Base-by-base conservation (phyloP, 1,140 invertebrate genomes). In the Drosophila lini region DNA sequence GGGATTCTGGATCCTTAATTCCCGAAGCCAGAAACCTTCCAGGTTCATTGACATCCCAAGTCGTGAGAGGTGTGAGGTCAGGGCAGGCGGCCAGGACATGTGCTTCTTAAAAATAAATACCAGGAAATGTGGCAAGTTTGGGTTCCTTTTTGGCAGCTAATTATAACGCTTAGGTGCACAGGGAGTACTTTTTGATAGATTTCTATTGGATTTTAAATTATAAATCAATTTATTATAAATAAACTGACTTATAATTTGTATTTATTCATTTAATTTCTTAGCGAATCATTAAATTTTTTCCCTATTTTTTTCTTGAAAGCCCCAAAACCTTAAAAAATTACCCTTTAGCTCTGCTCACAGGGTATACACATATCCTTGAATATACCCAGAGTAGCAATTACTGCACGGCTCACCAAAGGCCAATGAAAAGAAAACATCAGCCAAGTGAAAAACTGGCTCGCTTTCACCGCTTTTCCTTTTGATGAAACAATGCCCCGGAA, bases 361-460 rank as follows among this genome's bases (percentile, higher is more conserved):
- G 22, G 22, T 22, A 22, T 22, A 28, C 13, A 28, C 13, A 36
- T 15, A 40, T 70, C 62, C 62, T 67, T 45, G 16, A 25, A 48
- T 48, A 41, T 28, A 41, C 16, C 15, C 56, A 31, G 28, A 31
- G 65, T 71, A 22, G 44, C 65, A 70, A 58, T 71, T 58, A 70
- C 71, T 48, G 19, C 53, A 59, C 44, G 65, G 65, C 44, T 58
- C 67, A 71, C 31, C 58, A 60, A 48, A 31, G 34, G 65, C 52
- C 71, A 78, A 82, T 82, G 80, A 79, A 79, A 79, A 79, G 74
- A 82, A 82, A 82, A 71, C 80, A 81, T 57, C 73, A 53, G 31
- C 61, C 36, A 52, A 56, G 56, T 57, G 36, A 77, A 57, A 48
- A 61, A 41, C 57, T 16, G 38, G 44, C 50, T 53, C 32, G 50